These are phyloP conservation scores for Lepidurus couesii DNA, from an alignment of 1,140 invertebrate genomes.

Conservation along the genomic window DNA sequence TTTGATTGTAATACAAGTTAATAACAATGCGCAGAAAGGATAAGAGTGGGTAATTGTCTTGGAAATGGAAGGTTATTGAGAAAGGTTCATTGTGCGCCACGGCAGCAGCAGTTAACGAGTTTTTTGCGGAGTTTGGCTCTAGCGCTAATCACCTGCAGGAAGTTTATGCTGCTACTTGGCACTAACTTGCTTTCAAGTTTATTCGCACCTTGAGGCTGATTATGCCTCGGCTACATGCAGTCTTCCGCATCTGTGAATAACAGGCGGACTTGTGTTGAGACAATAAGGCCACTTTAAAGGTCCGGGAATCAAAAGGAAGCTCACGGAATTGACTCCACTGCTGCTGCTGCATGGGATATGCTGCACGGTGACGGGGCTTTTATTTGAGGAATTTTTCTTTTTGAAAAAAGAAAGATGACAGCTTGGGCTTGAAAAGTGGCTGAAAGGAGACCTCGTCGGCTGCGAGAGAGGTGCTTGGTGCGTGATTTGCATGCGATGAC, in stretches of 20 bases:
- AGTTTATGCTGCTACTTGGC: slow-evolving; percentile 10
- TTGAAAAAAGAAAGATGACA: background rate
- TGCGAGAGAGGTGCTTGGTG: background rate
- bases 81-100: background rate
- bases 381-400: background rate
- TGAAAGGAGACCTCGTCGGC: slow-evolving; percentile 16
- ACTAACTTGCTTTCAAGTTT: background rate
- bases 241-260: background rate
- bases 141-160: slow-evolving; percentile 18
- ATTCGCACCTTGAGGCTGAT: slow-evolving; percentile 1
- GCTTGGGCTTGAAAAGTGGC: background rate
- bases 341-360: background rate
- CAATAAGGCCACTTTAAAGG: slow-evolving; percentile 6
- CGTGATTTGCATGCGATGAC: slow-evolving; percentile 21
- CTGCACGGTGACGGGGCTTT: background rate
- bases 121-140: background rate
- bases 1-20: background rate
- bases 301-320: background rate
- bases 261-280: slow-evolving; percentile 2
- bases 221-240: background rate
- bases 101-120: slow-evolving; percentile 15
- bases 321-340: slow-evolving; percentile 1
- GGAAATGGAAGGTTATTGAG: slow-evolving; percentile 8
- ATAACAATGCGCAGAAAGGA: slow-evolving; percentile 7
- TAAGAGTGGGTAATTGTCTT: slow-evolving; percentile 18